Base-by-base conservation (phyloP, 2,113 vertebrate species). In the Eidolon helvum region DNA sequence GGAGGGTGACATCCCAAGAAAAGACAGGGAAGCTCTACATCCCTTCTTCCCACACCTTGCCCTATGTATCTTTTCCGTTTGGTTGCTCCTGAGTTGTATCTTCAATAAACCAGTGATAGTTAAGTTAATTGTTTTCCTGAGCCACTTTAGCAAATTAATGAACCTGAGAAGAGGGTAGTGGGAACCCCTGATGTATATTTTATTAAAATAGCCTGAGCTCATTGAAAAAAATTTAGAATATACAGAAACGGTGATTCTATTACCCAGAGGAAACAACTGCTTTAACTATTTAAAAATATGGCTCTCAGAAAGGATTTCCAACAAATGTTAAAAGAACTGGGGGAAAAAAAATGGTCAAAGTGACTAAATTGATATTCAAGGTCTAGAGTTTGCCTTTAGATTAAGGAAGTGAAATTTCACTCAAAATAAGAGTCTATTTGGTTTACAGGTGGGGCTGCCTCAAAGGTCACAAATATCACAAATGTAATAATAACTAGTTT, bases 341-440 rank as follows among this genome's bases (percentile, higher is more conserved):
- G 4, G 22, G 7, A 35, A 33, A 61, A 77, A 4, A 14, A 53
- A 30, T 86, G 74, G 87, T 9, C 28, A 43, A 69, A 33, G 63
- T 38, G 35, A 71, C 69, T 87, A 87, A 94, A 57, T 80, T 30
- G 57, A 19, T 57, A 75, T 22, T 91, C 50, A 80, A 94, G 43
- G 7, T 71, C 75, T 69, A 91, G 71, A 77, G 18, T 57, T 65
- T 69, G n/a, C 33, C 35, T 86, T 92, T 94, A 55, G 50, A 94
- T 80, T 68, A 87, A 93, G 33, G 59, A 95, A 91, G 38, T 87
- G 24, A 94, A 69, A 90, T 85, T 95, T 94, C 59, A 95, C 45
- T 68, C 40, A 96, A 85, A 90, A 83, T 79, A 90, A 87, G 30
- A 90, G 9, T 45, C 0, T 91, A 95, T 84, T 65, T 89, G 48